A percentile compares a stretch with the other conserved stretches of the same genome.
Conservation (phyloP, 2,797 vertebrate species). For the Tolypeutes matacus region DNA sequence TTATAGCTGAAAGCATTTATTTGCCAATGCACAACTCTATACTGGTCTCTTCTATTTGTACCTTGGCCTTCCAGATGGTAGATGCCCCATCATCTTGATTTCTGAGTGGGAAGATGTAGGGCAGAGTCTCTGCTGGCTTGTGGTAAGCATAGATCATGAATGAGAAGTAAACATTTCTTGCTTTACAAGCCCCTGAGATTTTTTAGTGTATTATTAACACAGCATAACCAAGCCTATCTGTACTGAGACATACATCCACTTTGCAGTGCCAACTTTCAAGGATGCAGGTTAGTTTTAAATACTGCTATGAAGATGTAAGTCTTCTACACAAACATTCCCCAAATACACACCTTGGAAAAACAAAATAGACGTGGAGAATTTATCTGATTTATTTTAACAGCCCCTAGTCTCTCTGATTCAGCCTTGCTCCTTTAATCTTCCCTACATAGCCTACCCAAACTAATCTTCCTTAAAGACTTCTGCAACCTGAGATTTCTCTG, state of each 20-base stretch:
- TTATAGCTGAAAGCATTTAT: not conserved
- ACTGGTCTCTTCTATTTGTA: not conserved
- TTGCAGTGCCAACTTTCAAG: not conserved
- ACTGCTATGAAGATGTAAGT: not conserved
- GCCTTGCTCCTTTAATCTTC: not conserved
- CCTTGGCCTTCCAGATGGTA: not conserved
- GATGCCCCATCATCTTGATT: not conserved
- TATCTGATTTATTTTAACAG: not conserved
- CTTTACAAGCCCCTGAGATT: not conserved
- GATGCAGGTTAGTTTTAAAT: not conserved
- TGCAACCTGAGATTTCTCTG: not conserved
- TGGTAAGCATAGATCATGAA: not conserved
- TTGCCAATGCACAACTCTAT: not conserved
- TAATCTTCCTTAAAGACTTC: not conserved
- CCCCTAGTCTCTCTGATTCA: not conserved
- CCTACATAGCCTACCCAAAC: not conserved
- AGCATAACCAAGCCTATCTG: not conserved
- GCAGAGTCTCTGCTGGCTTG: not conserved
- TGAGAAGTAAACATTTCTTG: not conserved
- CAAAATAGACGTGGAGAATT: not conserved
- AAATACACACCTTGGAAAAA: not conserved
- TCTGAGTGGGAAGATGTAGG: not conserved
- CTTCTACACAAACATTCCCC: not conserved
- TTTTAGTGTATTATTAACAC: not conserved
- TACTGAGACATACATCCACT: not conserved